Percentiles rank a stretch among this genome's conserved stretches.
Evolutionary conservation across 2,113 vertebrate species (phyloP).

Genomic region (Urocolius indicus): DNA sequence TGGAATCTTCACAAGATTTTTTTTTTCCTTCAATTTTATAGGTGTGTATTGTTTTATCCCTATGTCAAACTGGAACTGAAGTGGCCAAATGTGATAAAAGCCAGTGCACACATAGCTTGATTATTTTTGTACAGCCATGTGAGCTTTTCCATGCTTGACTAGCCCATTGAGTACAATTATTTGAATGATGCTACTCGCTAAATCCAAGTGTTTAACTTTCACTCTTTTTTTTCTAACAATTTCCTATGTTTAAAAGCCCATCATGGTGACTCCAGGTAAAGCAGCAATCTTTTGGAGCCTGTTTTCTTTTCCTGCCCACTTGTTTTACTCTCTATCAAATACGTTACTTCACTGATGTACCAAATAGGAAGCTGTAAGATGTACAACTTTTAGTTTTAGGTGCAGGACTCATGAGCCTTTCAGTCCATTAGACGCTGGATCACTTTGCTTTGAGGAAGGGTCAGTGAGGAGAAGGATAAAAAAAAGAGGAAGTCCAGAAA

Average conservation of each 20-base stretch:
- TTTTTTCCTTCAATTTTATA: background rate
- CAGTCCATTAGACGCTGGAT: background rate
- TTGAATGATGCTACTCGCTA: background rate
- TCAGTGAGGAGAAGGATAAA: background rate
- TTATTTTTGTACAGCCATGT: background rate
- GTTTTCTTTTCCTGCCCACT: background rate
- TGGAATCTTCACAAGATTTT: background rate
- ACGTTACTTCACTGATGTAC: background rate
- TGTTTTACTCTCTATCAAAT: background rate
- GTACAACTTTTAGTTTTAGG: background rate
- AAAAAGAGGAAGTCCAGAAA: background rate
- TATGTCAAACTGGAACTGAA: background rate
- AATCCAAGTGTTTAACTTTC: background rate
- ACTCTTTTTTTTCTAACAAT: background rate
- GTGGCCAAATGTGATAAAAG: background rate
- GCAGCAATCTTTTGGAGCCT: background rate
- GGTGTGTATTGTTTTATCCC: background rate
- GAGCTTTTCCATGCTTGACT: background rate
- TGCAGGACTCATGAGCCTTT: background rate
- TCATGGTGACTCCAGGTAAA: background rate
- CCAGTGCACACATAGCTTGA: background rate
- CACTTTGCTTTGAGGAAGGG: background rate
- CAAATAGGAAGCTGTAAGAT: background rate
- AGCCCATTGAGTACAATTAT: accelerated
- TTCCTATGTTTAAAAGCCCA: background rate